A percentile compares a stretch with the other conserved stretches of the same genome.
Conservation (phyloP, 1,140 invertebrate species). For the Panagrolaimus sp. region DNA sequence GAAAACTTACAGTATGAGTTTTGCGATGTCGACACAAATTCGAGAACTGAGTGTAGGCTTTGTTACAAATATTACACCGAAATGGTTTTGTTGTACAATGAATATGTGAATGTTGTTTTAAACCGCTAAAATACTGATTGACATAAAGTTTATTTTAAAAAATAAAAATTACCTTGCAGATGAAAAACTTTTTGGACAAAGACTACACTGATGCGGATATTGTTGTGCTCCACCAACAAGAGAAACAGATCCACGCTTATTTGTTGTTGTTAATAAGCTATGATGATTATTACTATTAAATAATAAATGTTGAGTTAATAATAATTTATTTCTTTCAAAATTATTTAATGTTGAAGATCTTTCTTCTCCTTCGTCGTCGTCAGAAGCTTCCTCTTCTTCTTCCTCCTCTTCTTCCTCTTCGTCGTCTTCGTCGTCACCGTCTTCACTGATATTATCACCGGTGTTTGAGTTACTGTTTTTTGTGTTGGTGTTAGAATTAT, state of each 20-base stretch:
- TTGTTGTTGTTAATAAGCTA: too few species aligned
- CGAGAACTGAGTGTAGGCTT: constrained; percentile 91
- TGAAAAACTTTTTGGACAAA: constrained; percentile 40
- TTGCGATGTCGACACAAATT: constrained; percentile 97
- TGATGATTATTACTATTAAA: too few species aligned
- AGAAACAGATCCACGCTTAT: background rate
- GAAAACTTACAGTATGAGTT: constrained; percentile 69
- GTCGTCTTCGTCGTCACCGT: background rate
- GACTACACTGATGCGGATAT: constrained; percentile 34
- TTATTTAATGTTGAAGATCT: background rate
- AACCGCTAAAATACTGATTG: constrained; percentile 67
- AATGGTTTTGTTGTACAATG: constrained; percentile 97
- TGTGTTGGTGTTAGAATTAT: background rate
- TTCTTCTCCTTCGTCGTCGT: background rate
- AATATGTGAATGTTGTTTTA: constrained; percentile 99
- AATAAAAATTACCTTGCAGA: constrained; percentile 39
- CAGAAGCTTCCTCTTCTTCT: background rate
- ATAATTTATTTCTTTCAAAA: too few species aligned
- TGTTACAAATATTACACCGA: constrained; percentile 64
- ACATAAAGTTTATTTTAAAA: background rate
- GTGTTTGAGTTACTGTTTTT: too few species aligned
- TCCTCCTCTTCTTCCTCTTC: background rate
- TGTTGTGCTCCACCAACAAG: constrained; percentile 11
- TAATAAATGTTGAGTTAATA: too few species aligned
- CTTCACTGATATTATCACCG: background rate